Conservation (phyloP, 2,888 invertebrate species). For the Aporophyla lueneburgensis region DNA sequence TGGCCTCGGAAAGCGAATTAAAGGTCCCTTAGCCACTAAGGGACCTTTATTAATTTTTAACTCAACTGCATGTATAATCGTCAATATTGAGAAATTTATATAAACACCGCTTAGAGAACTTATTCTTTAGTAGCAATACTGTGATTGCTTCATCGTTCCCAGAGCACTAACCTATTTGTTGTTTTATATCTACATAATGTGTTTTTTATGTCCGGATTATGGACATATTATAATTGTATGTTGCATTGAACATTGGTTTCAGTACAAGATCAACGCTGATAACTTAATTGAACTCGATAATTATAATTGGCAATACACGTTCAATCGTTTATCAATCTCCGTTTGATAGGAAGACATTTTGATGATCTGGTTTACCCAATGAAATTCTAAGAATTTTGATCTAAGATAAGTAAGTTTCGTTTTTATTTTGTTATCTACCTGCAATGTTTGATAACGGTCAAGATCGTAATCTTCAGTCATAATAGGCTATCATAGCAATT, state of each 20-base stretch:
- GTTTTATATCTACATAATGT: conserved; percentile 19
- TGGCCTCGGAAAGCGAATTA: neutral
- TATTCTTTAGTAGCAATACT: neutral
- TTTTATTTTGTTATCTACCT: conserved; percentile 47
- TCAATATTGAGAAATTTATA: neutral
- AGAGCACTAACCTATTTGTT: neutral
- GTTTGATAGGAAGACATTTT: conserved; percentile 42
- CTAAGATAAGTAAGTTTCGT: conserved; percentile 32
- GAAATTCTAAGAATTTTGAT: conserved; percentile 53
- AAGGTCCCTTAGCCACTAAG: neutral
- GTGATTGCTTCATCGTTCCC: neutral
- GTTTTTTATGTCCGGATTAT: conserved; percentile 23
- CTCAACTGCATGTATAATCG: neutral
- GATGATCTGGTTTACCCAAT: conserved; percentile 35
- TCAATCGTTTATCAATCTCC: conserved; percentile 56
- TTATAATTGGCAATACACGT: conserved; percentile 63
- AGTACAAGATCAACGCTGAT: conserved; percentile 59
- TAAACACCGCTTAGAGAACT: neutral
- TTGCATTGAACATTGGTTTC: conserved; percentile 38
- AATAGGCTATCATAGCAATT: conserved; percentile 46
- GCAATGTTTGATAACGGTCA: conserved; percentile 37
- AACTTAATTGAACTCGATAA: conserved; percentile 63
- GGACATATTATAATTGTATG: conserved; percentile 23
- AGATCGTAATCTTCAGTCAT: conserved; percentile 51
- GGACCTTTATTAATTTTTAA: neutral